Base-by-base conservation (phyloP, 2,888 invertebrate genomes). In the Meliscaeva auricollis region DNA sequence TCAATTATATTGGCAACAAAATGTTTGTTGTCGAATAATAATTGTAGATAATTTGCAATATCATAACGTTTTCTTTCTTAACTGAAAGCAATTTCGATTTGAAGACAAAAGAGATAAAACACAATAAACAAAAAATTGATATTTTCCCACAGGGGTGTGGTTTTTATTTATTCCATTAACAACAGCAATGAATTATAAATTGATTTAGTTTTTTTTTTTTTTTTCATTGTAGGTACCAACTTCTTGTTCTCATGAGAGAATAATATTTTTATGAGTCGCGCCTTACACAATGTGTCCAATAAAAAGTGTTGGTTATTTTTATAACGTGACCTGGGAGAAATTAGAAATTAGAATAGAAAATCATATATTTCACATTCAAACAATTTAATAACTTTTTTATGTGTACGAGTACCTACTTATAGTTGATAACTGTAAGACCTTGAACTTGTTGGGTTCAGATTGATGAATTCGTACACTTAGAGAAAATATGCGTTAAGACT, bases 141-240 rank as follows among this genome's bases (percentile, higher is more conserved):
- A 26, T 22, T 26, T 66, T 66, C 66, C 66, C 66, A 66, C 66
- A 66, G 66, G 66, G 66, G 66, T 48, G 48, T 66, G 66, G 66
- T 50, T 66, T 52, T 66, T 48, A 66, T 66, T 48, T 48, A 66
- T 62, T 62, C 46, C 44, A 62, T 62, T 46, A 44, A 9, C 0
- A 30, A 5, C 11, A 46, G 30, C 62, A 46, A 62, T 62, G 30
- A 62, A 46, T 62, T 62, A 62, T 46, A 46, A 62, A 62, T 62
- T 62, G 44, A 62, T 46, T 46, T 56, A 56, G 56, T 6, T 35
- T 35, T 56, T 56, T 56, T 13, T 38, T 38, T 38, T 7, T 9
- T 38, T 38, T 38, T 38, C 7, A 4, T 38, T 38, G 38, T 48
- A n/a, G n/a, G n/a, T n/a, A n/a, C n/a, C n/a, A n/a, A n/a, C n/a